Base-by-base conservation (phyloP, 2,888 invertebrate species). In the Pristionchus japonicus region DNA sequence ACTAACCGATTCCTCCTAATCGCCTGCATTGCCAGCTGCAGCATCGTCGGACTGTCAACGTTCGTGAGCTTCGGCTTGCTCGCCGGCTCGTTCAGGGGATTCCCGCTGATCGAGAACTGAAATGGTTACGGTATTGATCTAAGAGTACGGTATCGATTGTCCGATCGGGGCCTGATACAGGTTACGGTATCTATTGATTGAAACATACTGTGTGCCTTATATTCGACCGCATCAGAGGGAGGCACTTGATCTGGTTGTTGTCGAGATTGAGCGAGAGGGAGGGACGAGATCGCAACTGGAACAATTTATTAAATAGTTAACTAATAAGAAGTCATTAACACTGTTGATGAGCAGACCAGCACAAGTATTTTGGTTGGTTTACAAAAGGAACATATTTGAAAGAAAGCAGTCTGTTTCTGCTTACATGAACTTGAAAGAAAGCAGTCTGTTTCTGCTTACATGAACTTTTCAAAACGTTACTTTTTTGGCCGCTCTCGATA, bases 191-290 rank as follows among this genome's bases (percentile, higher is more conserved):
- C 40, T 34, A 40, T 37, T 37, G 27, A 74, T n/a, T 15, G 74
- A n/a, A n/a, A 64, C 57, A n/a, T 64, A 85, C 85, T 0, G 13
- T 64, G 20, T 6, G 27, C 43, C 85, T 23, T 1, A 1, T 27
- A 15, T 20, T 37, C 27, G 85, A 85, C 6, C 9, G 61, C 15
- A 85, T 7, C 23, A 15, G 27, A 11, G 85, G 85, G 3, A 85
- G 7, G 40, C 15, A 85, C 15, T 17, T 61, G 37, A 85, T 52
- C 47, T 61, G 64, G n/a, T 85, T 85, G 85, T 85, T 61, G 40
- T 85, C 85, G 34, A 64, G 27, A 34, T 85, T 85, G 57, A 85
- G 40, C 1, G 85, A 85, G 40, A 85, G 61, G 0, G n/a, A 13
- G 9, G 15, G 40, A 61, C 40, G 47, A 64, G 3, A 6, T 34